Percentiles rank a stretch among this genome's conserved stretches.
Conservation (phyloP, 2,113 vertebrate genomes). For the Rhinoptilus africanus region DNA sequence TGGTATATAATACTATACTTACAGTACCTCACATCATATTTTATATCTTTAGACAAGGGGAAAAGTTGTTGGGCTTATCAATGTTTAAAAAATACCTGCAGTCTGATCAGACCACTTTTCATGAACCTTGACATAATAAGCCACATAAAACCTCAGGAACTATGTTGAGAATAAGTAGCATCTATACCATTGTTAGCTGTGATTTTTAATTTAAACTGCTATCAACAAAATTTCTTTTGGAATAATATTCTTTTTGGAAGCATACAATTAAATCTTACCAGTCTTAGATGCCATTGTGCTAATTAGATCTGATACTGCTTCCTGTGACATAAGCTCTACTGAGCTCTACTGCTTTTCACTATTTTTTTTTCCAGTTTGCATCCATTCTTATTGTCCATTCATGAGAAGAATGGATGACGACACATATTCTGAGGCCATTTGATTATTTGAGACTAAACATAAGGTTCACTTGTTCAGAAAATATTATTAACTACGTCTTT, state of each 20-base stretch:
- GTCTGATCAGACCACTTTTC: neutral
- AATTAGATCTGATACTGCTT: neutral
- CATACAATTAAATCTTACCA: neutral
- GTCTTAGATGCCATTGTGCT: neutral
- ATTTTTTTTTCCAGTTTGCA: neutral
- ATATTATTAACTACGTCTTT: neutral
- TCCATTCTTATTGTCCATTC: neutral
- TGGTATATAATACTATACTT: neutral
- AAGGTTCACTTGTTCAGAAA: neutral
- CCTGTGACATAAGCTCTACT: neutral
- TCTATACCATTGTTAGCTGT: rapidly evolving
- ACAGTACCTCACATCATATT: neutral
- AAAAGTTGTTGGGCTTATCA: neutral
- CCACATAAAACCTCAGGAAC: neutral
- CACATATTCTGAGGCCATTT: neutral
- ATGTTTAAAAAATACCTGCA: neutral
- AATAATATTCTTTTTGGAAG: neutral
- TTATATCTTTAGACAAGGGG: neutral
- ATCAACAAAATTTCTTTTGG: neutral
- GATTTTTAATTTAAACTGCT: neutral
- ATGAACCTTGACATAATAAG: neutral
- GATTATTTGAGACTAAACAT: neutral
- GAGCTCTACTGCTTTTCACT: neutral
- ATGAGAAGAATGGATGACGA: neutral
- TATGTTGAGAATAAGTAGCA: neutral